These are phyloP conservation scores for Brachypodius melanocephalos DNA, from an alignment of 2,113 vertebrate species.

Conservation along the genomic window DNA sequence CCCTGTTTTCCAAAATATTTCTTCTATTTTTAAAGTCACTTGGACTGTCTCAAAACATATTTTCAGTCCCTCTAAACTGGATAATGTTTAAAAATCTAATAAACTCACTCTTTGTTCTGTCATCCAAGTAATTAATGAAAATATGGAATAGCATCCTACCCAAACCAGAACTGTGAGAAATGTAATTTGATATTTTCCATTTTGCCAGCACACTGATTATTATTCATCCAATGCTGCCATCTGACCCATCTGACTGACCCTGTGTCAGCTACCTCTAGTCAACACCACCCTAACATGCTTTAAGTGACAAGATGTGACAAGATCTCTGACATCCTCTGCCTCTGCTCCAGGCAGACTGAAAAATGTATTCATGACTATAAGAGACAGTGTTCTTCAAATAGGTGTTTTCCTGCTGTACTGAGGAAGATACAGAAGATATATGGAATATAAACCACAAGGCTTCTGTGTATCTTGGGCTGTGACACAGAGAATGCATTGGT, in stretches of 20 bases:
- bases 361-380: not conserved
- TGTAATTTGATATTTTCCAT: not conserved
- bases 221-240: not conserved
- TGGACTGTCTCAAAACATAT: not conserved
- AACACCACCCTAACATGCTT: not conserved
- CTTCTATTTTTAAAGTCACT: not conserved
- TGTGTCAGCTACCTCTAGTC: not conserved
- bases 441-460: not conserved
- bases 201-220: not conserved
- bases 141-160: not conserved
- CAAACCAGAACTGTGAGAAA: not conserved
- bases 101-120: not conserved
- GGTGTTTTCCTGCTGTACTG: not conserved
- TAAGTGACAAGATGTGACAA: not conserved
- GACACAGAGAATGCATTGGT: not conserved
- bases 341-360: not conserved
- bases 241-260: not conserved
- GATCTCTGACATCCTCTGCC: not conserved
- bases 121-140: not conserved
- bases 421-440: not conserved
- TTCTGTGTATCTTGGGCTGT: not conserved
- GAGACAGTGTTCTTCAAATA: not conserved
- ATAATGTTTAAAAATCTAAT: not conserved
- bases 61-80: not conserved
- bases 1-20: not conserved